These are phyloP conservation scores for Blennius ocellaris DNA, from an alignment of 2,113 vertebrate species.

Conservation along the genomic window DNA sequence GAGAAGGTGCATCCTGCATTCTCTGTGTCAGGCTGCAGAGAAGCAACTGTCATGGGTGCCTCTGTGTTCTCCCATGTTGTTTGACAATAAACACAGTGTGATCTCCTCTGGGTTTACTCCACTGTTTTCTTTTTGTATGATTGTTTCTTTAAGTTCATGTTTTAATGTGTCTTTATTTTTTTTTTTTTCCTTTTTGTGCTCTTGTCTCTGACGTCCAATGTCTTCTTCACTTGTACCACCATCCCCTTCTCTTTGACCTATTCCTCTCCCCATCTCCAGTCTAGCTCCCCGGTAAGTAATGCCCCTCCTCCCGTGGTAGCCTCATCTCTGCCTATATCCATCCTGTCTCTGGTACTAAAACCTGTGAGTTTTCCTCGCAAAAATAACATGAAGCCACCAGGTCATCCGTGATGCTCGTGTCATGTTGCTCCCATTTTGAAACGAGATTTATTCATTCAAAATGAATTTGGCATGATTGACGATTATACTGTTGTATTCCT, in stretches of 20 bases:
- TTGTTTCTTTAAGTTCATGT: conserved; percentile 50
- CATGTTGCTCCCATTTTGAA: conserved; percentile 39
- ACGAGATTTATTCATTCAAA: conserved; percentile 27
- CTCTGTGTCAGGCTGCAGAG: conserved; percentile 58
- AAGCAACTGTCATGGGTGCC: conserved; percentile 35
- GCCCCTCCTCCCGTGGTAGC: conserved; percentile 3
- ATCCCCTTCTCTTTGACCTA: conserved; percentile 58
- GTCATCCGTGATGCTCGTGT: conserved; percentile 38
- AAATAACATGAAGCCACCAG: conserved; percentile 40
- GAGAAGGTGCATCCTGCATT: conserved; percentile 75
- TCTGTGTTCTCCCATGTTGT: conserved; percentile 51
- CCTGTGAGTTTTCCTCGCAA: conserved; percentile 33
- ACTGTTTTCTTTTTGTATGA: conserved; percentile 30
- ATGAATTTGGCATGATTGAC: conserved; percentile 17
- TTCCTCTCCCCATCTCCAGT: conserved; percentile 86
- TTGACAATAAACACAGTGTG: conserved; percentile 41
- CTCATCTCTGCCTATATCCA: conserved; percentile 25
- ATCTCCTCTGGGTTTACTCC: conserved; percentile 46
- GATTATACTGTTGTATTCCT: conserved; percentile 12
- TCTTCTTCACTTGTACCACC: conserved; percentile 57
- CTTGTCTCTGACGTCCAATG: conserved; percentile 58
- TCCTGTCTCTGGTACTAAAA: conserved; percentile 34
- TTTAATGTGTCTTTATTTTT: conserved; percentile 64
- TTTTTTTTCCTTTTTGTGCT: conserved; percentile 65
- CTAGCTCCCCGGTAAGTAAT: conserved; percentile 90